Conservation (phyloP, 2,888 invertebrate genomes). For the Craniophora ligustri region DNA sequence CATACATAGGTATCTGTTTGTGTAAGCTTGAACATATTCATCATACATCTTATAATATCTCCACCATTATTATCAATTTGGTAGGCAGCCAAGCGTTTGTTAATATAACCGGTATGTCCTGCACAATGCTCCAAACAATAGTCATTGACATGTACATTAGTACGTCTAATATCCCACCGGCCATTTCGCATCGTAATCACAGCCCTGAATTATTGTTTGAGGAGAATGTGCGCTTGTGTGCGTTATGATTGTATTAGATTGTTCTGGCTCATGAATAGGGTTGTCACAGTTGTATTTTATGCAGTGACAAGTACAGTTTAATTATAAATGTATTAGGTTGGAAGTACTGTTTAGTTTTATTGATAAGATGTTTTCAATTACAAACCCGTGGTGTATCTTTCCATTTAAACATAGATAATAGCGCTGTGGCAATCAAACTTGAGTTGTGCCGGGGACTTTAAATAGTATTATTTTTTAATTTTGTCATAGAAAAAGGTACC, state of each 20-base stretch:
- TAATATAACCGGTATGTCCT: conserved; percentile 53
- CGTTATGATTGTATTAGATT: conserved; percentile 15
- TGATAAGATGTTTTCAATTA: too few species aligned
- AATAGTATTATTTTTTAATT: too few species aligned
- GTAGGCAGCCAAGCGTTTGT: conserved; percentile 57
- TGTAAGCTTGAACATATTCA: too few species aligned
- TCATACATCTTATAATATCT: conserved; percentile 25
- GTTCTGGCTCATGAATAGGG: conserved; percentile 21
- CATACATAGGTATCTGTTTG: too few species aligned
- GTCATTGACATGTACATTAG: conserved; percentile 37
- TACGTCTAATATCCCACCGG: conserved; percentile 36
- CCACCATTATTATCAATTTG: conserved; percentile 39
- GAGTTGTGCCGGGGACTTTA: too few species aligned
- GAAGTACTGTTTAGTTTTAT: too few species aligned
- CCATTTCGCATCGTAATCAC: conserved; percentile 45
- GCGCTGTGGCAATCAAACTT: too few species aligned
- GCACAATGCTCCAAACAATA: conserved; percentile 44
- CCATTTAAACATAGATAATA: too few species aligned
- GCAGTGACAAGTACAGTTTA: neutral
- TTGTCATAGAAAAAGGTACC: too few species aligned
- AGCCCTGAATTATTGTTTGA: conserved; percentile 41
- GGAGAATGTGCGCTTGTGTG: conserved; percentile 8
- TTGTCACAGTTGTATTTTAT: conserved; percentile 7
- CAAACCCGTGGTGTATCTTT: too few species aligned
- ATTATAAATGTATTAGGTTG: too few species aligned